Conservation (phyloP, 2,113 vertebrate genomes). For the Scytalopus superciliaris region DNA sequence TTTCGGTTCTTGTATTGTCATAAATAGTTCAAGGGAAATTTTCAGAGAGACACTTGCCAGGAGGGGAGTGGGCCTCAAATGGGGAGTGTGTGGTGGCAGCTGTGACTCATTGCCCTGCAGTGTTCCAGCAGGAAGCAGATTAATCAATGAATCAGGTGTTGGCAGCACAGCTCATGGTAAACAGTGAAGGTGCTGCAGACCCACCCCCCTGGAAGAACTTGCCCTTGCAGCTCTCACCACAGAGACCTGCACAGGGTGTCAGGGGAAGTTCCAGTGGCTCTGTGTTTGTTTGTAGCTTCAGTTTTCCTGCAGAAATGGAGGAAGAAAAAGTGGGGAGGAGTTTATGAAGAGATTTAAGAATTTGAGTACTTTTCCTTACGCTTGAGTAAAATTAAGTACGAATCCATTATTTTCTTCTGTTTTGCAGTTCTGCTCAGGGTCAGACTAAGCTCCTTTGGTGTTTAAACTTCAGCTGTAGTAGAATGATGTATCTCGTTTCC, state of each 20-base stretch:
- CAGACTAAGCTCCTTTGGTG: neutral
- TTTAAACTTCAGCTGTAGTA: neutral
- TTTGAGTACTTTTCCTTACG: neutral
- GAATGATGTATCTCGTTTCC: neutral
- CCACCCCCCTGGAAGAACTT: fast-evolving
- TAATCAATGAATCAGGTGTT: no score
- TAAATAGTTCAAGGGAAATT: neutral
- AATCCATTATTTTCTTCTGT: neutral
- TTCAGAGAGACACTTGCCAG: neutral
- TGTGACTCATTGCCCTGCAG: fast-evolving
- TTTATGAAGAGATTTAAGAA: neutral
- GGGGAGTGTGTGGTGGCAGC: neutral
- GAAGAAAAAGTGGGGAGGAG: neutral
- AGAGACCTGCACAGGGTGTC: neutral
- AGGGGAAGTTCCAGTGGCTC: neutral
- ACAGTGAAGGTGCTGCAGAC: neutral
- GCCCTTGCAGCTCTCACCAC: neutral
- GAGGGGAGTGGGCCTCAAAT: neutral
- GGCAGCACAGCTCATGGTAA: neutral
- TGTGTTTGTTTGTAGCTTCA: neutral
- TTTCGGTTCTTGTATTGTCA: neutral
- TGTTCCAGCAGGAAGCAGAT: neutral
- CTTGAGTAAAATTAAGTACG: neutral
- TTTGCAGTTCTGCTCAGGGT: neutral
- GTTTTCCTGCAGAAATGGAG: neutral